Percentiles rank a stretch among this genome's conserved stretches.
Conservation (phyloP, 2,888 invertebrate genomes). For the Amphimallon solstitiale region DNA sequence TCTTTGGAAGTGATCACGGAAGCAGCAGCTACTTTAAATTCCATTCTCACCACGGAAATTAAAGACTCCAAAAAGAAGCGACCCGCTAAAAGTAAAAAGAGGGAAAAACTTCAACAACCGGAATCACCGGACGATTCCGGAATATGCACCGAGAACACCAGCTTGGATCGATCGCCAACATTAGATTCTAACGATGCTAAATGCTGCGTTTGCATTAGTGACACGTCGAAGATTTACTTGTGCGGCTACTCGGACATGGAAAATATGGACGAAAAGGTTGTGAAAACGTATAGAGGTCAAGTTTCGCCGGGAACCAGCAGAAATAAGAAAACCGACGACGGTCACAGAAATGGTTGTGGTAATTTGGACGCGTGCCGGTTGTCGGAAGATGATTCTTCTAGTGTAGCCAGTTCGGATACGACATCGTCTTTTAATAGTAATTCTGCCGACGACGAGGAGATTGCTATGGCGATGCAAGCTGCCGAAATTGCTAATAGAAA, state of each 20-base stretch:
- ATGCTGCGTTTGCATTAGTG: slow-evolving; percentile 30
- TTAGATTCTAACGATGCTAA: slow-evolving; percentile 62
- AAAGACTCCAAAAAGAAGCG: slow-evolving; percentile 53
- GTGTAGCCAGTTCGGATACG: slow-evolving; percentile 65
- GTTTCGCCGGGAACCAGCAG: slow-evolving; percentile 51
- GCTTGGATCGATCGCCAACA: slow-evolving; percentile 73
- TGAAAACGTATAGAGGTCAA: slow-evolving; percentile 37
- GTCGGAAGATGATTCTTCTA: slow-evolving; percentile 54
- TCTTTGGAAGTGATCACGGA: slow-evolving; percentile 70
- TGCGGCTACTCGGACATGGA: slow-evolving; percentile 6
- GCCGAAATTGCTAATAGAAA: slow-evolving; percentile 83
- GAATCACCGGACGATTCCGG: slow-evolving; percentile 72
- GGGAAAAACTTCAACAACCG: slow-evolving; percentile 51
- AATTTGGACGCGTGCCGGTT: slow-evolving; percentile 12
- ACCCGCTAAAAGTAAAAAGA: slow-evolving; percentile 51
- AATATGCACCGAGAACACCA: slow-evolving; percentile 79
- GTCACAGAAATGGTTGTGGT: slow-evolving; percentile 28
- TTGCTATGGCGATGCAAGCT: slow-evolving; percentile 85
- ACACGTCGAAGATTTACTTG: slow-evolving; percentile 18
- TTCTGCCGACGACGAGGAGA: slow-evolving; percentile 87
- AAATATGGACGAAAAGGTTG: slow-evolving; percentile 19
- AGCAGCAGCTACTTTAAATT: slow-evolving; percentile 71
- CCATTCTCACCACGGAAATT: slow-evolving; percentile 67
- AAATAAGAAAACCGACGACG: slow-evolving; percentile 35
- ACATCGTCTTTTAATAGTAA: slow-evolving; percentile 81